phyloP scores from a whole-genome alignment of 2,797 vertebrate genomes.

The Pygocentrus nattereri region DNA sequence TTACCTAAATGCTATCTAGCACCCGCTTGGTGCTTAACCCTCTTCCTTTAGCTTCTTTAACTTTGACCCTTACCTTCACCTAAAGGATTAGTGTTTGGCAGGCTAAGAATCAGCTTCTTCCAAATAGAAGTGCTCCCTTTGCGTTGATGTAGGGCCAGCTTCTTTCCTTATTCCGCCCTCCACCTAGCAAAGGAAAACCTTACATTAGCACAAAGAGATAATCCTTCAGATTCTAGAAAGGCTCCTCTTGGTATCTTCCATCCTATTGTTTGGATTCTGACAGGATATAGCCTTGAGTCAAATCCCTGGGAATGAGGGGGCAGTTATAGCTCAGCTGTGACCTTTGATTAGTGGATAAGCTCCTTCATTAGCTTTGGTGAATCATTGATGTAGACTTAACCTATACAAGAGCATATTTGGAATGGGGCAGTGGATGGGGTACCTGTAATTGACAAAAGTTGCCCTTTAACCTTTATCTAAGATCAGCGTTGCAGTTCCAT shows the following conservation, averaged over 20 bases:
- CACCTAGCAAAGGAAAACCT: neutral
- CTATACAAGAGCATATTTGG: slow-evolving; percentile 64
- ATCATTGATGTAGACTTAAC: slow-evolving; percentile 73
- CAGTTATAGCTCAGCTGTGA: slow-evolving; percentile 63
- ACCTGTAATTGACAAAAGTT: slow-evolving; percentile 17
- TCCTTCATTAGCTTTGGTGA: slow-evolving; percentile 81
- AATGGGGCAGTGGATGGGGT: slow-evolving; percentile 11
- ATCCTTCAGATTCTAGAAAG: slow-evolving; percentile 40
- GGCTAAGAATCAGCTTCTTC: slow-evolving; percentile 4
- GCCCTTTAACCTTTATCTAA: slow-evolving; percentile 37
- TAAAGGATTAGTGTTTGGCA: slow-evolving; percentile 39
- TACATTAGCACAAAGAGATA: slow-evolving; percentile 30
- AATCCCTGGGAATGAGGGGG: slow-evolving; percentile 65
- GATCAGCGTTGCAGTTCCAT: slow-evolving; percentile 9
- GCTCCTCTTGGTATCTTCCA: slow-evolving; percentile 17
- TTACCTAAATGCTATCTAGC: slow-evolving; percentile 39
- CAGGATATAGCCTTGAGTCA: slow-evolving; percentile 61
- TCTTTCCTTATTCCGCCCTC: neutral
- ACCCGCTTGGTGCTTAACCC: neutral
- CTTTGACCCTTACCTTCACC: slow-evolving; percentile 5
- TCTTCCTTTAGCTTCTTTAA: slow-evolving; percentile 37
- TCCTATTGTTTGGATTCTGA: slow-evolving; percentile 41
- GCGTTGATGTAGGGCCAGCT: slow-evolving; percentile 10
- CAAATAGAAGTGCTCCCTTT: slow-evolving; percentile 1
- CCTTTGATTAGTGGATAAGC: slow-evolving; percentile 73